phyloP scores from a whole-genome alignment of 2,797 vertebrate genomes.

The Paratrypauchen microcephalus region DNA sequence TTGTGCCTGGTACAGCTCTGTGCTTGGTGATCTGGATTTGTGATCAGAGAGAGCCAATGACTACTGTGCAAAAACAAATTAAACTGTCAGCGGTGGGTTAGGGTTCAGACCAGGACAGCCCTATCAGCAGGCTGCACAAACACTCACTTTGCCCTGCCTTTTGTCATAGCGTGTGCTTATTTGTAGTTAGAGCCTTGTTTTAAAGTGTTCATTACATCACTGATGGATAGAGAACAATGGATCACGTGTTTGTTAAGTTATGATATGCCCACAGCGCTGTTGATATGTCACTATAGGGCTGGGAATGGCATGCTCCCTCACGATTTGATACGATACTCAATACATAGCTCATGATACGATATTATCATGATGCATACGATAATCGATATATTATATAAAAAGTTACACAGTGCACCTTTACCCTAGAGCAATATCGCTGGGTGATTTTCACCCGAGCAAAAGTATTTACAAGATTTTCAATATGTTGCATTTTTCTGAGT shows the following conservation, averaged over 20 bases:
- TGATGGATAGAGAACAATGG: slow-evolving; percentile 20
- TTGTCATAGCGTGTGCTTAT: slow-evolving; percentile 19
- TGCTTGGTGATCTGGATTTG: background rate
- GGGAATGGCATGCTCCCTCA: no score
- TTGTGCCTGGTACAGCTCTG: background rate
- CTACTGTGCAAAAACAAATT: slow-evolving; percentile 10
- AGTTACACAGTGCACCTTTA: no score
- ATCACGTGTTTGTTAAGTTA: slow-evolving; percentile 19
- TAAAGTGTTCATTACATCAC: slow-evolving; percentile 39
- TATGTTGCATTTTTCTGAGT: no score
- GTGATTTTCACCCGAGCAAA: no score
- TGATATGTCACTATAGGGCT: background rate
- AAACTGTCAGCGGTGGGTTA: slow-evolving; percentile 13
- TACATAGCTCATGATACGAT: no score
- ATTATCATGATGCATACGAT: no score
- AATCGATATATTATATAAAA: no score
- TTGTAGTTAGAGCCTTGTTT: slow-evolving; percentile 26
- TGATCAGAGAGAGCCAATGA: background rate
- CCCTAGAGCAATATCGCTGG: no score
- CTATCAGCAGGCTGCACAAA: slow-evolving; percentile 9
- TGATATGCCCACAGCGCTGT: slow-evolving; percentile 19
- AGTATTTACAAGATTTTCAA: no score
- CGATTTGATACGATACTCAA: no score
- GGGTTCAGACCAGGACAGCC: slow-evolving; percentile 12
- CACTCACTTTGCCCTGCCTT: slow-evolving; percentile 13